These are phyloP conservation scores for Notocelia uddmanniana DNA, from an alignment of 2,888 invertebrate genomes.

Conservation along the genomic window DNA sequence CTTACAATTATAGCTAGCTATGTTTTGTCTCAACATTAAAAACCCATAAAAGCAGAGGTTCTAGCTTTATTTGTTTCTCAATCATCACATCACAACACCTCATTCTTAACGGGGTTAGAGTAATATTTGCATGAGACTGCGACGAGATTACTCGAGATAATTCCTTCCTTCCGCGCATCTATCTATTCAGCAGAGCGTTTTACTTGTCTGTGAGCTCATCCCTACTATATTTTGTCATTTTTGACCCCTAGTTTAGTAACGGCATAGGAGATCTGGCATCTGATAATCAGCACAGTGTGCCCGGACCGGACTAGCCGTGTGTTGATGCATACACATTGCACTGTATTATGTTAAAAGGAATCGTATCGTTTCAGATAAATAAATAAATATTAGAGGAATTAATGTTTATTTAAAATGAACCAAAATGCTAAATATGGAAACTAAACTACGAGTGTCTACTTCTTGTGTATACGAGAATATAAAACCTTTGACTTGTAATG, in stretches of 20 bases:
- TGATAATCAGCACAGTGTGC: no score
- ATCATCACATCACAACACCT: neutral
- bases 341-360: no score
- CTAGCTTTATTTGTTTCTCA: neutral
- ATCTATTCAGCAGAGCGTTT: neutral
- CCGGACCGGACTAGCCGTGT: no score
- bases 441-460: no score
- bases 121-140: constrained; percentile 24
- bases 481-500: no score
- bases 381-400: no score
- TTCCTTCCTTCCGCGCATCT: constrained; percentile 29
- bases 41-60: neutral
- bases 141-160: constrained; percentile 20
- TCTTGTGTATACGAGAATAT: no score
- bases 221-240: neutral
- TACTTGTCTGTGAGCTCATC: neutral
- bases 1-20: neutral
- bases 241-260: neutral
- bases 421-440: no score
- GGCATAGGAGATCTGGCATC: neutral
- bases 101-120: constrained; percentile 27
- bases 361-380: no score
- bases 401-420: no score
- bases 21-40: neutral
- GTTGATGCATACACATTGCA: no score